Evolutionary conservation across 1,140 invertebrate species (phyloP), one percentile per base, ranked within the genome.

Genomic region (Octopus sinensis): DNA sequence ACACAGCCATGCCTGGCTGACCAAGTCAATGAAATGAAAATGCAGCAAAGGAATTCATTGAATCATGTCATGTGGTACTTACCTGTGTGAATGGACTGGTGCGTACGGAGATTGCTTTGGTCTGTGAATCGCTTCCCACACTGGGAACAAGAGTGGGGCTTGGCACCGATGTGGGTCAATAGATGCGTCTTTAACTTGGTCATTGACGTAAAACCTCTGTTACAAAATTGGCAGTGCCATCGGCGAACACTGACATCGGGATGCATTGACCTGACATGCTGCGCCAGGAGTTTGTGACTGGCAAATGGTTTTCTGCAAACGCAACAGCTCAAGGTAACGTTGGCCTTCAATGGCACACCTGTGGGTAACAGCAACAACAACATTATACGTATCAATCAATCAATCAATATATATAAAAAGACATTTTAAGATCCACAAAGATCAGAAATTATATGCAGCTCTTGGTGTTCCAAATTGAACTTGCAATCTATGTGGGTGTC

Each of bases 71-170:
- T 43, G 30, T 43, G 30, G 30, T 43, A 83, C 82, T 82, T 80
- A 88, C 87, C 86, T 83, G 84, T 83, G 78, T 88, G 87, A 53
- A 85, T 82, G 53, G 79, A 82, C 13, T 83, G 71, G 75, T 88
- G 87, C 51, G 78, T 83, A 54, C 82, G 84, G 4, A 88, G 82
- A 52, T 88, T 88, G 83, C 86, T 86, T 56, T 79, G 54, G 79
- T 87, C 85, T 13, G 85, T 82, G 73, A 88, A 88, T 68, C 82
- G 81, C 78, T 88, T 88, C 9, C 80, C 82, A 81, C 87, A 87
- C 30, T 80, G 80, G 4, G n/a, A 71, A 80, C 87, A 88, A 4
- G 76, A 76, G 78, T 84, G 84, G 9, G 86, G 86, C 82, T 86
- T 86, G 10, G 85, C 79, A 12, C 79, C 78, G 83, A 86, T 83